Base-by-base conservation (phyloP, 2,888 invertebrate genomes). In the Eupithecia pulchellata region DNA sequence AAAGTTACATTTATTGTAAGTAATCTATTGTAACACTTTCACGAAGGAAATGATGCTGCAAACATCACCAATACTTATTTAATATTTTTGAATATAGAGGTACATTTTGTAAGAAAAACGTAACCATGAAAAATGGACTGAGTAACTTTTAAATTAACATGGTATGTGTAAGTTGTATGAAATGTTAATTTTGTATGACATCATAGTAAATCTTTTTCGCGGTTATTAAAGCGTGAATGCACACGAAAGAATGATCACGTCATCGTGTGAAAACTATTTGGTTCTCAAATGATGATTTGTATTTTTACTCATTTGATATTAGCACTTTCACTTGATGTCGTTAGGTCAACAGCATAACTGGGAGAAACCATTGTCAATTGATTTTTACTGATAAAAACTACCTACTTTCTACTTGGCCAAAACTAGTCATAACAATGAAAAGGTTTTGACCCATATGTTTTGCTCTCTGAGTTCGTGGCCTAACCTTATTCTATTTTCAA, bases 321-420 rank as follows among this genome's bases (percentile, higher is more conserved):
- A 62, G 68, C 65, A 89, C 91, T 92, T 92, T 92, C 91, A 88
- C 91, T 88, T 62, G 77, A 82, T 82, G 82, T 85, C 85, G 78
- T 72, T 79, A 79, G 86, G 85, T 88, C 86, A 86, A 76, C 77
- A 81, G 36, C 20, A 34, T 11, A 32, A 14, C 32, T 61, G 25
- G 20, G 32, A 61, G 61, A 34, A 61, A 34, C 14, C 11, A 52
- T 25, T 25, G 25, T 52, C 58, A 20, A 64, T 67, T 78, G 76
- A 81, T 85, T 88, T 79, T 32, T 32, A 61, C 61, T 36, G 34
- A 61, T 14, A 61, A 14, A 61, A 61, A 34, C n/a, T 5, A 34
- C n/a, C 9, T 58, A 30, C 58, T 60, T 30, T 60, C 30, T 29
- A 14, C 29, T 14, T 8, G 29, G 29, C 3, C 1, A 29, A 29